Percentiles rank a stretch among this genome's conserved stretches.
Evolutionary conservation across 2,113 vertebrate species (phyloP).

Genomic region (Python bivittatus): DNA sequence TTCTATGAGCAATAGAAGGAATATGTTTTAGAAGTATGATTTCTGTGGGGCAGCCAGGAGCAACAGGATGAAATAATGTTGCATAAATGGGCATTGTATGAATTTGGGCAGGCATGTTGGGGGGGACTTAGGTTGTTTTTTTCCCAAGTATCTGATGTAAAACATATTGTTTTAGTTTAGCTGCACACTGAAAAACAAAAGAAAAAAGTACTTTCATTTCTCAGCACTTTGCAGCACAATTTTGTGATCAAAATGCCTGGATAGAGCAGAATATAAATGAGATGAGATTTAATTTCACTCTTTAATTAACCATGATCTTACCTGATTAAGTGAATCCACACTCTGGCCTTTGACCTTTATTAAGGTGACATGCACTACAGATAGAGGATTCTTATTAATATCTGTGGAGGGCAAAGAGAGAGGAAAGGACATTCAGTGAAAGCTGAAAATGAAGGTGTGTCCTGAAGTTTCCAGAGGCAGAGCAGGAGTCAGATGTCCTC

Average conservation of each 20-base stretch:
- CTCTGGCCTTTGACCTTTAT: constrained; percentile 63
- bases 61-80: neutral
- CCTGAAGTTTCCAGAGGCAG: neutral
- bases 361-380: constrained; percentile 48
- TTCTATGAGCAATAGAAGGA: neutral
- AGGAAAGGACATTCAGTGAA: neutral
- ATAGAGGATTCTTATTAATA: constrained; percentile 33
- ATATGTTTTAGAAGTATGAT: neutral
- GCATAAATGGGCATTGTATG: neutral
- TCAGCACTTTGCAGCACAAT: neutral
- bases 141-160: neutral
- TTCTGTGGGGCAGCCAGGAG: neutral
- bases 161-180: neutral
- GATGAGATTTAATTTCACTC: neutral
- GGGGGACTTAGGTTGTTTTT: neutral
- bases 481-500: neutral
- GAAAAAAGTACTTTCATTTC: neutral
- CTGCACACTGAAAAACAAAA: neutral
- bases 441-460: neutral
- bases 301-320: constrained; percentile 44
- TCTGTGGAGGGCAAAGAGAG: constrained; percentile 59
- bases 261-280: constrained; percentile 9
- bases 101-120: neutral
- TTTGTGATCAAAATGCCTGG: neutral
- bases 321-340: constrained; percentile 74